Evolutionary conservation across 2,888 invertebrate genomes (phyloP), one percentile per base, ranked within the genome.

Genomic region (Oligia strigilis): DNA sequence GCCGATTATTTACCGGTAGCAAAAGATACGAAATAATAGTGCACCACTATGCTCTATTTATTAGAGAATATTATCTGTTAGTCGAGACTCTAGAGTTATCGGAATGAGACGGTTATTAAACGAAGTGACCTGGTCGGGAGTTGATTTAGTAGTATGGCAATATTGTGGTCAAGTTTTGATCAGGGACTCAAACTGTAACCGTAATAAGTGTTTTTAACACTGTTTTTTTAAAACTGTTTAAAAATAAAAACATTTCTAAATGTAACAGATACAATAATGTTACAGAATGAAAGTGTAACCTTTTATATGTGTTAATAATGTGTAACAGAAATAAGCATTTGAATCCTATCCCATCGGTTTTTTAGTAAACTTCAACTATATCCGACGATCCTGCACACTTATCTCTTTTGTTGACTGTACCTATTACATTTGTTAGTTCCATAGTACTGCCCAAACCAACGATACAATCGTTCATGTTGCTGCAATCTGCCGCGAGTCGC

Each of bases 1-100:
- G 66, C 46, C 67, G 71, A 84, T 83, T 81, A 87, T 81, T 80
- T 78, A 83, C 84, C 77, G 60, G 88, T 86, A 86, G 87, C 87
- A 83, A 87, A 86, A 88, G 88, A 88, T 86, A 84, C 58, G 65
- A 72, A 88, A 81, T 87, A 81, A 87, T 87, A 84, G 84, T 69
- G 77, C 81, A 81, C 73, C 71, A 60, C 29, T 65, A 60, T 75
- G 73, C 40, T 84, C 88, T 84, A 81, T 86, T 87, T 87, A 79
- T 77, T 73, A 73, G 11, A 74, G 72, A 79, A 77, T 81, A 79
- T 76, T 80, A 81, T 87, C 81, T 81, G 65, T 64, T 67, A 58
- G 65, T 65, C 46, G 62, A 83, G 76, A 70, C 71, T 64, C 40
- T 43, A 84, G 75, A 73, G 73, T 84, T 79, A 83, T 72, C 64